Evolutionary conservation across 2,888 invertebrate species (phyloP).

Genomic region (Erpobdella octoculata): DNA sequence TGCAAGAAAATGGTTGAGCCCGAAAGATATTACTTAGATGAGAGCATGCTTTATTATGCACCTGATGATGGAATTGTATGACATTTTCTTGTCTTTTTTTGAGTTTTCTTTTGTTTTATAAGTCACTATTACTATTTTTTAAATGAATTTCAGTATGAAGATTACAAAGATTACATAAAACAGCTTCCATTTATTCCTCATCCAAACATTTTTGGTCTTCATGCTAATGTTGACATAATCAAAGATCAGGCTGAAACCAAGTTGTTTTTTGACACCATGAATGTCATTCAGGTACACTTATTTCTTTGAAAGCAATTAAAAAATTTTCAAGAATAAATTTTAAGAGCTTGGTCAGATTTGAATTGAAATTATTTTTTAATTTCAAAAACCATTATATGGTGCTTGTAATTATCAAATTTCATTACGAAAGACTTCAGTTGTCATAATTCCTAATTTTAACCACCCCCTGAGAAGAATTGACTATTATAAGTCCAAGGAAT

Average conservation of each 20-base stretch:
- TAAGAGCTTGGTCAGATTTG: too few species aligned
- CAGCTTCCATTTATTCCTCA: slow-evolving; percentile 51
- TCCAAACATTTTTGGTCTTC: slow-evolving; percentile 54
- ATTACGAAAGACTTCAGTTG: too few species aligned
- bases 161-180: slow-evolving; percentile 51
- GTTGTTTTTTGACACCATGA: slow-evolving; percentile 52
- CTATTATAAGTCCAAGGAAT: too few species aligned
- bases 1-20: slow-evolving; percentile 45
- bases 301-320: too few species aligned
- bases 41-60: slow-evolving; percentile 47
- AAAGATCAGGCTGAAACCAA: slow-evolving; percentile 54
- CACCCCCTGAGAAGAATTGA: too few species aligned
- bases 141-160: slow-evolving; percentile 49
- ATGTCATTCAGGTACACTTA: slow-evolving; percentile 1
- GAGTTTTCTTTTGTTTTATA: not conserved
- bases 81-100: not conserved
- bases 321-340: too few species aligned
- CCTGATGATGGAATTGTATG: slow-evolving; percentile 50
- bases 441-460: too few species aligned
- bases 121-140: not conserved
- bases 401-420: too few species aligned
- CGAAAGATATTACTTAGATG: slow-evolving; percentile 50
- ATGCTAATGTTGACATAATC: slow-evolving; percentile 54
- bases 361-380: too few species aligned
- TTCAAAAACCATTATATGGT: too few species aligned